Conservation (phyloP, 2,113 vertebrate genomes). For the Cromileptes altivelis region DNA sequence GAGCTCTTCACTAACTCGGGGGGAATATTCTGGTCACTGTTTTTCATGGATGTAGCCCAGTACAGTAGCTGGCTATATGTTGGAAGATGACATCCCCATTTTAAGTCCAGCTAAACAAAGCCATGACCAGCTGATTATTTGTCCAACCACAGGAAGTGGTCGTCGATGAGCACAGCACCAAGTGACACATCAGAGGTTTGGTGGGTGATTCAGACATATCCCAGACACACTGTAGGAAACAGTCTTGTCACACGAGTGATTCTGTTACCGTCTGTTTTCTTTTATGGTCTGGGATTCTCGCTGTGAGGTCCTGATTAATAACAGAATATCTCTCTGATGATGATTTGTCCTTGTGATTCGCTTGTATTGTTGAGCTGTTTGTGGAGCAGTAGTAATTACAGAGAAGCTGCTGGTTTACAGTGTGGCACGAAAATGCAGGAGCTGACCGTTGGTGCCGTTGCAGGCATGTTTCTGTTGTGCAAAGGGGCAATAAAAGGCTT, state of each 20-base stretch:
- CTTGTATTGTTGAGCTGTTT: constrained; percentile 61
- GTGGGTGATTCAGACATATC: background rate
- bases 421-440: background rate
- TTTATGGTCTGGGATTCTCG: constrained; percentile 35
- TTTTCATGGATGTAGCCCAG: background rate
- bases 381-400: constrained; percentile 45
- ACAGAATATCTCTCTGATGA: constrained; percentile 51
- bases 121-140: too few relatives aligned
- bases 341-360: constrained; percentile 44
- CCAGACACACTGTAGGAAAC: constrained; percentile 3
- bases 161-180: too few relatives aligned
- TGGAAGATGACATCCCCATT: too few relatives aligned
- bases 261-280: constrained; percentile 1
- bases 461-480: constrained; percentile 53
- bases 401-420: constrained; percentile 37
- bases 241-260: background rate
- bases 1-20: background rate
- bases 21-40: background rate
- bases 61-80: too few relatives aligned
- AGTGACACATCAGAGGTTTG: background rate
- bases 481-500: constrained; percentile 81
- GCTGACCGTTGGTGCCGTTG: constrained; percentile 4
- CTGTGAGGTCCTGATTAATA: constrained; percentile 59
- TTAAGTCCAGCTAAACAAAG: too few relatives aligned
- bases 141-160: too few relatives aligned